A percentile compares a stretch with the other conserved stretches of the same genome.
Evolutionary conservation across 2,113 vertebrate genomes (phyloP).

Genomic region (Peromyscus polionotus): DNA sequence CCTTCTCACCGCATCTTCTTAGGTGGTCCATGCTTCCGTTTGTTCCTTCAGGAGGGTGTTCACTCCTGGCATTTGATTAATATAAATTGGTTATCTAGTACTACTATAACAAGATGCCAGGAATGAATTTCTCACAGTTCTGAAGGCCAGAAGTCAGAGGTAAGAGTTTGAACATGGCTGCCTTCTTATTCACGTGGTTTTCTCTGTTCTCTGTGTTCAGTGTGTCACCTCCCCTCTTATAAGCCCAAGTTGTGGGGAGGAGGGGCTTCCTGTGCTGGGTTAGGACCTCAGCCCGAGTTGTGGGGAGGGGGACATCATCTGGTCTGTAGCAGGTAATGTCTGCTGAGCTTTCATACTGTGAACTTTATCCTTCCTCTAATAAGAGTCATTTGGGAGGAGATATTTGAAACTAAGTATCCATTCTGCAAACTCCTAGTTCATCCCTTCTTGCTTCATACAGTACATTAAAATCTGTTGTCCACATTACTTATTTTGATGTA

Average conservation of each 20-base stretch:
- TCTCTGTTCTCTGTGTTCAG: neutral
- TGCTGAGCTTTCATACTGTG: neutral
- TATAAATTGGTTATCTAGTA: neutral
- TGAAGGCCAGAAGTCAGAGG: neutral
- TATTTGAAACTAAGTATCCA: neutral
- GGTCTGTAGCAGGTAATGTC: neutral
- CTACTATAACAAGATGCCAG: neutral
- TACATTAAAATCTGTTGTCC: neutral
- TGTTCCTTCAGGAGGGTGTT: neutral
- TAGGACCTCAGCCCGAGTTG: neutral
- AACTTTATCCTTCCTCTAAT: neutral
- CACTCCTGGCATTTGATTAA: neutral
- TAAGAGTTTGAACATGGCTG: neutral
- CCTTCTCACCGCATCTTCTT: neutral
- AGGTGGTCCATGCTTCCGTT: neutral
- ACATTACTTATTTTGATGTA: neutral
- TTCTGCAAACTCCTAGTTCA: neutral
- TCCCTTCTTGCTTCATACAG: neutral
- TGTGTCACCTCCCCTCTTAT: neutral
- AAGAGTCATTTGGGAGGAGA: neutral
- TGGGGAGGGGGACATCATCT: neutral
- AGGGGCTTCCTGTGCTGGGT: too few relatives aligned
- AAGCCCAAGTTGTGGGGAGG: neutral
- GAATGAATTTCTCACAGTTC: neutral
- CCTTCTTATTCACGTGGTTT: neutral